These are phyloP conservation scores for Eurytoma californica DNA, from an alignment of 2,888 invertebrate genomes.

Conservation along the genomic window DNA sequence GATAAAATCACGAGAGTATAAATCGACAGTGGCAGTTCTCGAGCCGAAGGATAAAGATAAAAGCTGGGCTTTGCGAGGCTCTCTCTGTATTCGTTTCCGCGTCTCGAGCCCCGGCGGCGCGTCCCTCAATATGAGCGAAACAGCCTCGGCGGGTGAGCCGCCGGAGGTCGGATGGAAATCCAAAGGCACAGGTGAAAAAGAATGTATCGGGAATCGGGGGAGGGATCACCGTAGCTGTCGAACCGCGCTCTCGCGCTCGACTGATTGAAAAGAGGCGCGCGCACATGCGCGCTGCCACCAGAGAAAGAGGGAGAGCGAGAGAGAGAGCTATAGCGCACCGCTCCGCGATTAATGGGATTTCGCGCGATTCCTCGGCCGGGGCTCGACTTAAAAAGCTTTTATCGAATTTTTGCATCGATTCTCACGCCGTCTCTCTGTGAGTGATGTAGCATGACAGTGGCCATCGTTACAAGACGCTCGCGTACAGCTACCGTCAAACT, in stretches of 20 bases:
- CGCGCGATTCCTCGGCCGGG: neutral
- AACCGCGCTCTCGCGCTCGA: neutral
- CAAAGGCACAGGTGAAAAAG: slow-evolving; percentile 21
- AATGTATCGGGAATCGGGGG: slow-evolving; percentile 16
- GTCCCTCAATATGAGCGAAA: neutral
- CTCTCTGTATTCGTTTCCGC: neutral
- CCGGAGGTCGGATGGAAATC: neutral
- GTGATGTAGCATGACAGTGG: too few relatives aligned
- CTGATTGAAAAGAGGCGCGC: slow-evolving; percentile 32
- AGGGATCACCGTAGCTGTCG: neutral
- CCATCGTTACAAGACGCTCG: too few relatives aligned
- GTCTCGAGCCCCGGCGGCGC: neutral
- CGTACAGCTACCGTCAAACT: too few relatives aligned
- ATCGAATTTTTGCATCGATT: slow-evolving; percentile 36
- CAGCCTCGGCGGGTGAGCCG: neutral
- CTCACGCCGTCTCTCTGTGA: too few relatives aligned
- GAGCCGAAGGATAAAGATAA: neutral
- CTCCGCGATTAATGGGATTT: slow-evolving; percentile 43
- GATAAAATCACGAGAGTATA: slow-evolving; percentile 40
- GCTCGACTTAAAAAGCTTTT: slow-evolving; percentile 47
- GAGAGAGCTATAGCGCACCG: neutral
- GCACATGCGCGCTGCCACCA: neutral
- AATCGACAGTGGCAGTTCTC: slow-evolving; percentile 1
- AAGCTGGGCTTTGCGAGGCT: neutral
- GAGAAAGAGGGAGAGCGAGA: neutral